Evolutionary conservation across 2,113 vertebrate species (phyloP).

Genomic region (Zosterops borbonicus): DNA sequence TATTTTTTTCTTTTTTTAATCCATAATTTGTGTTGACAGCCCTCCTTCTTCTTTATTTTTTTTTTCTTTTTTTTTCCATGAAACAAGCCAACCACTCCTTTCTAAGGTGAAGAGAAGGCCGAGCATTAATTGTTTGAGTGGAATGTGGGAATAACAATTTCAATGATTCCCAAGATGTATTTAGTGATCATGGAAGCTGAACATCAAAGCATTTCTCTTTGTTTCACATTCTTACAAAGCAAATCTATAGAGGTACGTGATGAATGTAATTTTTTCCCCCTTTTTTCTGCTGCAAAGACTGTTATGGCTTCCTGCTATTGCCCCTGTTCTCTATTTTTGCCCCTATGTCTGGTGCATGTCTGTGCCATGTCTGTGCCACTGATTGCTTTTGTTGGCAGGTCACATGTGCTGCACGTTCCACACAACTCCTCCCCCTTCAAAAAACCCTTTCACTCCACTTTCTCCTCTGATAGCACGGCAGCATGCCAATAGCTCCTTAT

Average conservation of each 20-base stretch:
- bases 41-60: neutral
- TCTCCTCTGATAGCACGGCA: neutral
- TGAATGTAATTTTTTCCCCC: rapidly evolving
- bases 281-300: neutral
- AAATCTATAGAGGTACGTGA: neutral
- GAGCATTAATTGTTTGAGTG: neutral
- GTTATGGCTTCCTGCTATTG: neutral
- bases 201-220: conserved; percentile 17
- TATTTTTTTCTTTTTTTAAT: neutral
- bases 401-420: neutral
- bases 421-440: neutral
- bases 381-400: neutral
- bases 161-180: neutral
- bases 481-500: neutral
- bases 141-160: neutral
- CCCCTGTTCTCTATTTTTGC: neutral
- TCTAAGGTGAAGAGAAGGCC: neutral
- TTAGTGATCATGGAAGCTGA: neutral
- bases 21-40: neutral
- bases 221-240: neutral
- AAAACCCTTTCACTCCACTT: neutral
- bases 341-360: neutral
- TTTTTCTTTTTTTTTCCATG: neutral
- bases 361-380: neutral
- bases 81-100: neutral